Conservation (phyloP, 2,888 invertebrate species). For the Caenorhabditis imperialis region DNA sequence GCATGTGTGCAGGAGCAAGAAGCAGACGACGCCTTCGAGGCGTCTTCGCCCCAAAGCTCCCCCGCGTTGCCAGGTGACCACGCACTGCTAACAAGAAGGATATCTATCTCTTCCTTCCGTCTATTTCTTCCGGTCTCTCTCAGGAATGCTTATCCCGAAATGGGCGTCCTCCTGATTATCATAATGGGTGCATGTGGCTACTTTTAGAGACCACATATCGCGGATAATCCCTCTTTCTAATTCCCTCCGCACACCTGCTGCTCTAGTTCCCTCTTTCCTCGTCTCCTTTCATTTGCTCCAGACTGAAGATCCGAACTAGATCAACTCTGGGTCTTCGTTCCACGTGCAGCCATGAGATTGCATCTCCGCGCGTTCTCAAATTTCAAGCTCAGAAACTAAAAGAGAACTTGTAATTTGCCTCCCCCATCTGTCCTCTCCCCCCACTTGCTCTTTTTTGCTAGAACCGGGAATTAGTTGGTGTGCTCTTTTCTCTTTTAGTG, state of each 20-base stretch:
- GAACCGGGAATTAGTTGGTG: conserved; percentile 40
- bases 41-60: conserved; percentile 1
- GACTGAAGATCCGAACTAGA: not conserved
- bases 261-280: not conserved
- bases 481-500: conserved; percentile 48
- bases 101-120: not conserved
- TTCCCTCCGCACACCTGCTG: not conserved
- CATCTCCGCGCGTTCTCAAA: no score
- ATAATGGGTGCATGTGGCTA: not conserved
- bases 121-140: not conserved
- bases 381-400: conserved; percentile 16
- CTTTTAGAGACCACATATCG: not conserved
- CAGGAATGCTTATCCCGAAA: not conserved
- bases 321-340: not conserved
- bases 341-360: no score
- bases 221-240: not conserved
- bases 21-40: not conserved
- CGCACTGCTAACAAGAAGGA: conserved; percentile 1
- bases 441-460: conserved; percentile 11
- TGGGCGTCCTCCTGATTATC: not conserved
- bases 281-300: not conserved
- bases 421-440: conserved; percentile 1
- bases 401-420: conserved; percentile 28
- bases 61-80: conserved; percentile 17
- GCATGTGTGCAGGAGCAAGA: not conserved